phyloP scores from a whole-genome alignment of 2,797 vertebrate species.

The Sebastes nivosus region DNA sequence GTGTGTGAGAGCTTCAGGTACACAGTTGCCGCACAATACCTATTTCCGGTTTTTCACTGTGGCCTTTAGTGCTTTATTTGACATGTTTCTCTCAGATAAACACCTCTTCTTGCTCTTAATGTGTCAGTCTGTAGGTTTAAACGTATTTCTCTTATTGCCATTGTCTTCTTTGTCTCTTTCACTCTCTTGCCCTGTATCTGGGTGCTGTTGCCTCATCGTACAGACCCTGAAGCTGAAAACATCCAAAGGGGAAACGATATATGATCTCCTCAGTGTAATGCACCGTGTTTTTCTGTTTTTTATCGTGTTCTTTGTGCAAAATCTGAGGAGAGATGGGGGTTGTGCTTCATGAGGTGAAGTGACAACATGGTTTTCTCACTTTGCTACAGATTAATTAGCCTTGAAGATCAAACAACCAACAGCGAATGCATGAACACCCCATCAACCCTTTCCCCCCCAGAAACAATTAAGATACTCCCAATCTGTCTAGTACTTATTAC shows the following conservation, averaged over 20 bases:
- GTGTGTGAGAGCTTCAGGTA: not conserved
- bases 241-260: slow-evolving; percentile 28
- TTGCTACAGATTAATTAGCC: slow-evolving; percentile 64
- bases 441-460: slow-evolving; percentile 19
- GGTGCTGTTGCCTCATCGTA: slow-evolving; percentile 53
- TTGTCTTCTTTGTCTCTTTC: slow-evolving; percentile 16
- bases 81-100: not conserved
- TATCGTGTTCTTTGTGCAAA: slow-evolving; percentile 19
- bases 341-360: slow-evolving; percentile 31
- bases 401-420: slow-evolving; percentile 66
- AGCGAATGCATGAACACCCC: slow-evolving; percentile 36
- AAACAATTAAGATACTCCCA: slow-evolving; percentile 63
- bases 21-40: not conserved
- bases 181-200: slow-evolving; percentile 46
- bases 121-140: not conserved
- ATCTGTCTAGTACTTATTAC: slow-evolving; percentile 28
- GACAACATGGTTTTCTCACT: slow-evolving; percentile 60
- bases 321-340: slow-evolving; percentile 1
- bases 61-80: not conserved
- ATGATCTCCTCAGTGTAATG: not conserved
- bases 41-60: not conserved
- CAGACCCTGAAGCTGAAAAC: slow-evolving; percentile 40
- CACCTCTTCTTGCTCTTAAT: not conserved
- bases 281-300: slow-evolving; percentile 10
- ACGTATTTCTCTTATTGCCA: not conserved